These are phyloP conservation scores for Calidris pugnax DNA, from an alignment of 2,113 vertebrate genomes.

Conservation along the genomic window DNA sequence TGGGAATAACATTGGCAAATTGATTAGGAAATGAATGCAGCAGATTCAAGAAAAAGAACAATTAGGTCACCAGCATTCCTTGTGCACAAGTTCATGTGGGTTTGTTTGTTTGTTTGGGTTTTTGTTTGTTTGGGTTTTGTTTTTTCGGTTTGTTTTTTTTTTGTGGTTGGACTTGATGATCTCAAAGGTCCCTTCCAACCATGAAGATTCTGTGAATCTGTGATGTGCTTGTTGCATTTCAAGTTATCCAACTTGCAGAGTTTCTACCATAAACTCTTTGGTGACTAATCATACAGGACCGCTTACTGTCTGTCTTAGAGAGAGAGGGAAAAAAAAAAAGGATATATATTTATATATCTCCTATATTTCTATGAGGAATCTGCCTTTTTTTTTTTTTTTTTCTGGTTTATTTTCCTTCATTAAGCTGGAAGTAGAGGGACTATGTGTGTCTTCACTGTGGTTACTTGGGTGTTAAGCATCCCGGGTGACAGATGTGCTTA, in stretches of 20 bases:
- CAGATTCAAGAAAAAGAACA: neutral
- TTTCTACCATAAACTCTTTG: neutral
- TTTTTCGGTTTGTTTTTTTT: too few relatives aligned
- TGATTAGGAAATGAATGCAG: neutral
- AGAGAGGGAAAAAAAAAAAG: too few relatives aligned
- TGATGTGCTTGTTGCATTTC: neutral
- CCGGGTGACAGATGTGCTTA: neutral
- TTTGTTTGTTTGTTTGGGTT: too few relatives aligned
- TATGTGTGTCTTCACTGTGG: neutral
- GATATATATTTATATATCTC: neutral
- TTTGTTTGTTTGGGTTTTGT: too few relatives aligned
- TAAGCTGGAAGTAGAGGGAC: neutral
- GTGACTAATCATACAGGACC: neutral
- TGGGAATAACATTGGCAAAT: neutral
- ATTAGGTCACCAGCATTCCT: neutral
- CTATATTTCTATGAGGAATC: neutral
- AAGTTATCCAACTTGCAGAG: neutral
- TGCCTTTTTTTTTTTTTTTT: neutral
- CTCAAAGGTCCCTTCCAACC: too few relatives aligned
- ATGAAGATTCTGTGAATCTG: too few relatives aligned
- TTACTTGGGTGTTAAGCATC: neutral
- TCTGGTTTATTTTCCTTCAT: neutral
- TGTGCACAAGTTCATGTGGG: neutral
- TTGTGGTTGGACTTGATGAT: too few relatives aligned
- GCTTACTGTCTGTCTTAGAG: fast-evolving